A percentile compares a stretch with the other conserved stretches of the same genome.
Conservation (phyloP, 1,140 invertebrate genomes). For the Drosophila pseudoobscura region DNA sequence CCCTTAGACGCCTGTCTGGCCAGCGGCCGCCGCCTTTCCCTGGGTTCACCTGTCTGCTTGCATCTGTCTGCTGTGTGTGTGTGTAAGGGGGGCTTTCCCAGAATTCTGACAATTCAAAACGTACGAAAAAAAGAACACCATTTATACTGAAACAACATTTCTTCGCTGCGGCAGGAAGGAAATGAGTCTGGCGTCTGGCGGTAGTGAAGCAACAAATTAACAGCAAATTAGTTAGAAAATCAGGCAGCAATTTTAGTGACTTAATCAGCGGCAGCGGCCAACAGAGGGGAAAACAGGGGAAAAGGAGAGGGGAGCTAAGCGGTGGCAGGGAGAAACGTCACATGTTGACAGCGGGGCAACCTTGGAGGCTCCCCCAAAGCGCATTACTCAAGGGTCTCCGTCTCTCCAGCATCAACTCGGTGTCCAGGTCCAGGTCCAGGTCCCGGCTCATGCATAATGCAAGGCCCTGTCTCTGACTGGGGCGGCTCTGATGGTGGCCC, state of each 20-base stretch:
- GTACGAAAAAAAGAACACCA: slow-evolving; percentile 15
- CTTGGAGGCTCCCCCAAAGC: slow-evolving; percentile 69
- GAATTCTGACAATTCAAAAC: slow-evolving; percentile 59
- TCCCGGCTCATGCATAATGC: slow-evolving; percentile 73
- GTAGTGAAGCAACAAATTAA: slow-evolving; percentile 63
- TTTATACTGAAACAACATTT: slow-evolving; percentile 28
- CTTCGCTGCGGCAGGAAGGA: slow-evolving; percentile 57
- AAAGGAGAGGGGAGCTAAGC: not conserved
- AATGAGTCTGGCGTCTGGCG: slow-evolving; percentile 42
- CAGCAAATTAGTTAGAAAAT: slow-evolving; percentile 75
- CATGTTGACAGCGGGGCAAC: slow-evolving; percentile 43
- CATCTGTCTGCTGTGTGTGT: slow-evolving; percentile 7
- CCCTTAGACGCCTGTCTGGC: not conserved
- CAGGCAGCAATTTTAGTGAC: slow-evolving; percentile 63
- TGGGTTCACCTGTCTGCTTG: not conserved
- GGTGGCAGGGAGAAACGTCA: slow-evolving; percentile 1
- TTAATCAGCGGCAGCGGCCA: slow-evolving; percentile 59
- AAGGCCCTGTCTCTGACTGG: slow-evolving; percentile 43
- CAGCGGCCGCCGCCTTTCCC: not conserved
- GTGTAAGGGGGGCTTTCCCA: slow-evolving; percentile 57
- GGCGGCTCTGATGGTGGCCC: slow-evolving; percentile 65
- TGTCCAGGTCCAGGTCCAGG: slow-evolving; percentile 4
- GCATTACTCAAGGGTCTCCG: slow-evolving; percentile 59
- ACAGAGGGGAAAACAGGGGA: not conserved
- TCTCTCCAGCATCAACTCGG: no score